Evolutionary conservation across 2,113 vertebrate species (phyloP).

Genomic region (Centropus unirufus): DNA sequence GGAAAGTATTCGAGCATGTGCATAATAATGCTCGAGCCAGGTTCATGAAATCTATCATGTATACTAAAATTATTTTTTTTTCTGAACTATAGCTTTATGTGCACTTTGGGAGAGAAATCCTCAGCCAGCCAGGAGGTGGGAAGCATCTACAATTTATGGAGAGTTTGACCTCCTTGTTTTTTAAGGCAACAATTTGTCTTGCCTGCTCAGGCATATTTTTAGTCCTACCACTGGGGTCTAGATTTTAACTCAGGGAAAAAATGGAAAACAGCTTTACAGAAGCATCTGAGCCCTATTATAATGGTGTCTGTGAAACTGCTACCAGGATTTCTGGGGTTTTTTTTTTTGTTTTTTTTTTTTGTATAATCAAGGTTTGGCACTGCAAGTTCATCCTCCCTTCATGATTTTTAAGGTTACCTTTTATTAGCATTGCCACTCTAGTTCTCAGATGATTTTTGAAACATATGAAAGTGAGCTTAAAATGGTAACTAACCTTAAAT

Average conservation of each 20-base stretch:
- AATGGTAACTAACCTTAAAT: neutral
- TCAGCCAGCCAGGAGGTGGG: neutral
- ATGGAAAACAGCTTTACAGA: neutral
- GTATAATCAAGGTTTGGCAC: neutral
- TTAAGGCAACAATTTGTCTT: neutral
- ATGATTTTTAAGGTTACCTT: neutral
- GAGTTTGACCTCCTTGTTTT: neutral
- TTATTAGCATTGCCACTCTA: neutral
- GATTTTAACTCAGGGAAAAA: neutral
- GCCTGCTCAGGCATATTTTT: neutral
- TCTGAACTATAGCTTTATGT: neutral
- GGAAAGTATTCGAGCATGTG: neutral
- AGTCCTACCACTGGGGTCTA: neutral
- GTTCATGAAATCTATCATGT: neutral
- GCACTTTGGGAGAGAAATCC: neutral
- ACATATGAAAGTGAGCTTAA: neutral
- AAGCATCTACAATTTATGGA: neutral
- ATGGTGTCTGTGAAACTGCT: neutral
- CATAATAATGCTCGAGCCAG: neutral
- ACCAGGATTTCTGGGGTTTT: neutral
- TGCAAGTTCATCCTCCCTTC: neutral
- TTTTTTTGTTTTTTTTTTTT: neutral
- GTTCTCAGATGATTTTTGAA: neutral
- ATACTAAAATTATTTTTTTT: neutral
- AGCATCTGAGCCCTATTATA: neutral